These are phyloP conservation scores for Cataglyphis cursor DNA, from an alignment of 2,888 invertebrate species.

Conservation along the genomic window DNA sequence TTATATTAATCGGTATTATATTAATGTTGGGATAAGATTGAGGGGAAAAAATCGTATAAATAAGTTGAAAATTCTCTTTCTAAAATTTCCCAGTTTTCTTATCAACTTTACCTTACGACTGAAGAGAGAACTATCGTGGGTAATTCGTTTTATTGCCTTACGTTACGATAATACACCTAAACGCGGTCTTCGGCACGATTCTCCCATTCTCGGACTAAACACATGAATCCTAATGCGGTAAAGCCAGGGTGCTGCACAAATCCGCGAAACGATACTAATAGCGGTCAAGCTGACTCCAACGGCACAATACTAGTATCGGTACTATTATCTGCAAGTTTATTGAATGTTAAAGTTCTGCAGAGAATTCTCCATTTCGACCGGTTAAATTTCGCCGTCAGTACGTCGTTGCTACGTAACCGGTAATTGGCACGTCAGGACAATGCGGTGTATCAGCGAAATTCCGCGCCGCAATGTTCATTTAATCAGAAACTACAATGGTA, in stretches of 20 bases:
- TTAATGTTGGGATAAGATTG: background rate
- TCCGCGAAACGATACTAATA: conserved; percentile 46
- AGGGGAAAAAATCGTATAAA: background rate
- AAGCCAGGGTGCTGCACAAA: conserved; percentile 28
- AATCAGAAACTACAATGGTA: conserved; percentile 48
- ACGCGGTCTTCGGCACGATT: conserved; percentile 23
- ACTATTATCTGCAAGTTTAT: conserved; percentile 51
- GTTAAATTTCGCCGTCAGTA: conserved; percentile 55
- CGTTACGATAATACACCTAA: conserved; percentile 19
- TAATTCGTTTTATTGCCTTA: background rate
- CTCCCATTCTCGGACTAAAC: conserved; percentile 29
- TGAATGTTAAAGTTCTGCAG: conserved; percentile 54
- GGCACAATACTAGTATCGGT: conserved; percentile 48
- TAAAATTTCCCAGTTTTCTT: background rate
- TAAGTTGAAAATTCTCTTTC: background rate
- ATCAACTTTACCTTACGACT: background rate
- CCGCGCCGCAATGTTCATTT: conserved; percentile 34
- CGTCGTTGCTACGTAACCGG: conserved; percentile 49
- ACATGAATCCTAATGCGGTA: conserved; percentile 37
- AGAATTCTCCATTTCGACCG: conserved; percentile 60
- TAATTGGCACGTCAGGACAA: conserved; percentile 60
- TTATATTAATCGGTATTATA: background rate
- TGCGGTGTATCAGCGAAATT: conserved; percentile 53
- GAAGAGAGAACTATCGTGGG: background rate
- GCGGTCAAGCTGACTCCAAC: conserved; percentile 52